Conservation (phyloP, 2,797 vertebrate genomes). For the Chaetophractus vellerosus region DNA sequence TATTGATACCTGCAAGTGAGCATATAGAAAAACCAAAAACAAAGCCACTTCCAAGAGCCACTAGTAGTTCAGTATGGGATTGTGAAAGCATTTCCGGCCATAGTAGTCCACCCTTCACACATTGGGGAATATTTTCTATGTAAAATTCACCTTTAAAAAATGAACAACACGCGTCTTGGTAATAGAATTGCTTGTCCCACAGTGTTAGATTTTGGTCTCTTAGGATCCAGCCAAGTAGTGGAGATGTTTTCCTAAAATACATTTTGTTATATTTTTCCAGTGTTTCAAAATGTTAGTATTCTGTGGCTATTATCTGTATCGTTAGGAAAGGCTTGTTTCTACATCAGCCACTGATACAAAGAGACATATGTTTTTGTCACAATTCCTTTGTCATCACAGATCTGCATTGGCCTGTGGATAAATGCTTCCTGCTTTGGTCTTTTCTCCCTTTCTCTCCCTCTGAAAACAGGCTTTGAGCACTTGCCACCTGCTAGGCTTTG, state of each 20-base stretch:
- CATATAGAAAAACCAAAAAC: not conserved
- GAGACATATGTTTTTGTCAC: not conserved
- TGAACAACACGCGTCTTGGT: not conserved
- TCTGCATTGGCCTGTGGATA: not conserved
- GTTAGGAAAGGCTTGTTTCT: slow-evolving; percentile 12
- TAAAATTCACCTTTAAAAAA: slow-evolving; percentile 63
- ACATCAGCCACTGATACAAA: not conserved
- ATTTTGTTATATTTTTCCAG: slow-evolving; percentile 37
- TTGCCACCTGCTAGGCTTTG: not conserved
- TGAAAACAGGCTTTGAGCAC: not conserved
- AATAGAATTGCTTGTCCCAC: not conserved
- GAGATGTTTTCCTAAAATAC: slow-evolving; percentile 63
- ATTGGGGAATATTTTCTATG: not conserved
- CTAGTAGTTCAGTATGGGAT: accelerated
- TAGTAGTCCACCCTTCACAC: accelerated
- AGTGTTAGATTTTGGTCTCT: slow-evolving; percentile 23
- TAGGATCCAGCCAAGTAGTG: slow-evolving; percentile 12
- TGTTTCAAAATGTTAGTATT: not conserved
- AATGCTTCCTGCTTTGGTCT: not conserved
- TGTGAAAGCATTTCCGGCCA: accelerated
- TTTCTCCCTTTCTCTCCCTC: not conserved
- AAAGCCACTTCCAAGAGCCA: not conserved
- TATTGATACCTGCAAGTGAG: slow-evolving; percentile 48
- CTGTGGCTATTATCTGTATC: not conserved
- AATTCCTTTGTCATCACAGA: slow-evolving; percentile 32